These are phyloP conservation scores for Cecidostiba fungosa DNA, from an alignment of 2,888 invertebrate species.

Conservation along the genomic window DNA sequence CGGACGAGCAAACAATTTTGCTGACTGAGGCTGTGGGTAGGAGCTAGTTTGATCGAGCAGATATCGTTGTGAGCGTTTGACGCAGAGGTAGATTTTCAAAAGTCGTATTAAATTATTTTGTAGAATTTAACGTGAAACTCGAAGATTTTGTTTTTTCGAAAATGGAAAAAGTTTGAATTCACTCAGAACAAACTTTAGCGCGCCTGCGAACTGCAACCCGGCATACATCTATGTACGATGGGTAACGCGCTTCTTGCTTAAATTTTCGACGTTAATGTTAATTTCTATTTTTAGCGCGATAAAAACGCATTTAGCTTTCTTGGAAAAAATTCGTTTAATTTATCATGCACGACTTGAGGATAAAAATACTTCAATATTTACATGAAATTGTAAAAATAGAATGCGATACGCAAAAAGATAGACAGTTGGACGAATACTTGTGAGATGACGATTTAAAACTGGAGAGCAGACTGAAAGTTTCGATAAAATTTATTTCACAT, in stretches of 20 bases:
- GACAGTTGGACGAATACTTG: neutral
- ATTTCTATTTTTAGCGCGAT: constrained; percentile 2
- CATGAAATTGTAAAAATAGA: constrained; percentile 16
- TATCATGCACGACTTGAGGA: neutral
- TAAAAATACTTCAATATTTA: constrained; percentile 21
- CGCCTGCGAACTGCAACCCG: constrained; percentile 21
- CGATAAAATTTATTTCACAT: constrained; percentile 41
- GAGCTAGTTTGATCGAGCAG: neutral
- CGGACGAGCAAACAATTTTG: constrained; percentile 6
- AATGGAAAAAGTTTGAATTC: too few relatives aligned
- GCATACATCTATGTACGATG: neutral
- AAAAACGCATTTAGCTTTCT: constrained; percentile 9
- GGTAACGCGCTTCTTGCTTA: neutral
- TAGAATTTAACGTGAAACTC: too few relatives aligned
- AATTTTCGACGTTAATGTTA: neutral
- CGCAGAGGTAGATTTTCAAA: neutral
- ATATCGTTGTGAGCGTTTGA: neutral
- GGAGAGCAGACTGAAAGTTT: neutral
- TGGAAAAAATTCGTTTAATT: constrained; percentile 11
- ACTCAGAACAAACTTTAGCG: neutral
- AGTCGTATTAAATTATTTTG: too few relatives aligned
- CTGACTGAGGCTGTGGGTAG: neutral
- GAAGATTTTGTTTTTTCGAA: too few relatives aligned
- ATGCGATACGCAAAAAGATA: neutral
- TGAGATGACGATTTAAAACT: neutral